phyloP scores from a whole-genome alignment of 2,888 invertebrate species.

The Tyria jacobaeae region DNA sequence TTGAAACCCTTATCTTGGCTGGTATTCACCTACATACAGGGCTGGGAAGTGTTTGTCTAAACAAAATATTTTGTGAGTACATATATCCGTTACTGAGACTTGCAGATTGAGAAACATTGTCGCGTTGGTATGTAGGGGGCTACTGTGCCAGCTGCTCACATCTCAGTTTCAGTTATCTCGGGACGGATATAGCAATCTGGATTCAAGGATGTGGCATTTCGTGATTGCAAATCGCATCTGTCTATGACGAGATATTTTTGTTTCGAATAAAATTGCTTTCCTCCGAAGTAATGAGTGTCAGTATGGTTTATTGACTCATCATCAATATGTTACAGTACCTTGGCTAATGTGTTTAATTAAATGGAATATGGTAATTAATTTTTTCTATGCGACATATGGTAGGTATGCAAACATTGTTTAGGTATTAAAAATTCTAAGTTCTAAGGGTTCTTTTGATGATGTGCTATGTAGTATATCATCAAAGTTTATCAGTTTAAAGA shows the following conservation, averaged over 20 bases:
- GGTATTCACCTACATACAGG: conserved; percentile 16
- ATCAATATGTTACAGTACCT: no score
- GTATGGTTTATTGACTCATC: no score
- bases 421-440: no score
- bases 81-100: conserved; percentile 9
- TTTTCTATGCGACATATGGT: no score
- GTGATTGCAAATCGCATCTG: not conserved
- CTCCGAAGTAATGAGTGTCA: no score
- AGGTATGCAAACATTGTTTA: no score
- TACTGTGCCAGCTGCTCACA: conserved; percentile 48
- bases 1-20: conserved; percentile 37
- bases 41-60: conserved; percentile 17
- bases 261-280: no score
- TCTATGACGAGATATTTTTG: not conserved
- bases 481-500: no score
- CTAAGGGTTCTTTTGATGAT: no score
- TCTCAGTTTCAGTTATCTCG: conserved; percentile 40
- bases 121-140: conserved; percentile 44
- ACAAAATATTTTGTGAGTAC: conserved; percentile 12
- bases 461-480: no score
- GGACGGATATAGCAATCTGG: conserved; percentile 44
- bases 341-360: no score
- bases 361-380: no score
- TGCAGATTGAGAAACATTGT: conserved; percentile 41
- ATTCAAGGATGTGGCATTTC: conserved; percentile 40